phyloP scores from a whole-genome alignment of 2,797 vertebrate genomes.

The Siniperca scherzeri region DNA sequence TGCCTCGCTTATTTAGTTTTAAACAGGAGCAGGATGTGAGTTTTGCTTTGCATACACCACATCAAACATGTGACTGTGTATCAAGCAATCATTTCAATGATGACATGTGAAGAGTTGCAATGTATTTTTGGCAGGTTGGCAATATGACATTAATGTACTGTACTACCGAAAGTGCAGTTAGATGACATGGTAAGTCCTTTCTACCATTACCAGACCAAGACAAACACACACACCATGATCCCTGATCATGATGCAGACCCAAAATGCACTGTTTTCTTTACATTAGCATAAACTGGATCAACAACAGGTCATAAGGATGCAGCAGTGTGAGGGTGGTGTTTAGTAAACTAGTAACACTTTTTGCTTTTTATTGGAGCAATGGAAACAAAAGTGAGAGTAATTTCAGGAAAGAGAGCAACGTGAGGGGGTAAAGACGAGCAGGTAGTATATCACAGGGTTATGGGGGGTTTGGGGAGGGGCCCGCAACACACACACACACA shows the following conservation, averaged over 20 bases:
- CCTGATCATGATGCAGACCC: neutral
- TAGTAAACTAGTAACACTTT: neutral
- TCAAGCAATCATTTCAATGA: neutral
- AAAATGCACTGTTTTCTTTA: neutral
- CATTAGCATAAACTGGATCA: neutral
- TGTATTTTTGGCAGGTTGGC: too few species aligned
- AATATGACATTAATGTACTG: too few species aligned
- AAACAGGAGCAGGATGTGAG: constrained; percentile 58
- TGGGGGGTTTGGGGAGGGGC: constrained; percentile 1
- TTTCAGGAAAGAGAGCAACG: neutral
- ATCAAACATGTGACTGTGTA: neutral
- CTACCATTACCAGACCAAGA: neutral
- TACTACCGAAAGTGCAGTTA: neutral
- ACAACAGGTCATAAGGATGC: neutral
- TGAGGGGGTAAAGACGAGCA: constrained; percentile 3
- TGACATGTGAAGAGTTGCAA: neutral
- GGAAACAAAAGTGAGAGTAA: neutral
- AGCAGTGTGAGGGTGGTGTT: neutral
- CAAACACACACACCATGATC: neutral
- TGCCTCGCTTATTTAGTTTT: neutral
- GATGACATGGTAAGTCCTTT: neutral
- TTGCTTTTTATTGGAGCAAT: too few species aligned
- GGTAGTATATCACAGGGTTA: constrained; percentile 57
- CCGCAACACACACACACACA: constrained; percentile 5
- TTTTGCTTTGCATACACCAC: constrained; percentile 8